phyloP scores from a whole-genome alignment of 2,797 vertebrate species.

The Molossus molossus region DNA sequence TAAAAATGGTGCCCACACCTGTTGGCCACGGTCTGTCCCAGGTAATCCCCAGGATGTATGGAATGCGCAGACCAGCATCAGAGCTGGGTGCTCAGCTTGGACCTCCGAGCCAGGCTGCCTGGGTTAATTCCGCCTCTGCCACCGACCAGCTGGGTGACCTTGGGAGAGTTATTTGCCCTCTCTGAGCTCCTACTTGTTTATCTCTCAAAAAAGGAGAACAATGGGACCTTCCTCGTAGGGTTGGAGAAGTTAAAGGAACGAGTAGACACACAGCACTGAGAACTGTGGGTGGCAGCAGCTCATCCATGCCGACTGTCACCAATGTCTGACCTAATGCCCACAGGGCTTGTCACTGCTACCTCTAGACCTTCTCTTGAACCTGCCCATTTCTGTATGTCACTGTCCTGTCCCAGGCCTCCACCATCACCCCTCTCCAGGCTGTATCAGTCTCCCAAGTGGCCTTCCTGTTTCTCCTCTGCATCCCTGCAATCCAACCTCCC shows the following conservation, averaged over 20 bases:
- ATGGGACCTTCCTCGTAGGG: neutral
- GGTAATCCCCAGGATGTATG: constrained; percentile 65
- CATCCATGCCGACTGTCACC: accelerated
- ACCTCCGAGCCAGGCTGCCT: neutral
- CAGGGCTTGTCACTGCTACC: neutral
- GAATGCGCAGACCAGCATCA: accelerated
- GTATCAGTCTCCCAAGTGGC: neutral
- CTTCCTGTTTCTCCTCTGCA: neutral
- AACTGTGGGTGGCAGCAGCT: neutral
- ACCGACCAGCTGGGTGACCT: neutral
- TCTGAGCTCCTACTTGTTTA: neutral
- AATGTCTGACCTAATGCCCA: neutral
- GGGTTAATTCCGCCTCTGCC: neutral
- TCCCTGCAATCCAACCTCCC: neutral
- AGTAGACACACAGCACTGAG: neutral
- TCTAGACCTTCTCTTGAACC: neutral
- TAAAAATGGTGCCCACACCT: constrained; percentile 63
- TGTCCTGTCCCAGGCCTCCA: neutral
- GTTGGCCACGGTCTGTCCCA: constrained; percentile 84
- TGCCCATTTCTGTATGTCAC: neutral
- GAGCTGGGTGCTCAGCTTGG: neutral
- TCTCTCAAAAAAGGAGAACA: neutral
- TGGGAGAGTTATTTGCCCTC: neutral
- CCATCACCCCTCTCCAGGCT: neutral
- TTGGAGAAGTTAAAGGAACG: neutral